phyloP scores from a whole-genome alignment of 2,888 invertebrate species.

The Muscina levida region DNA sequence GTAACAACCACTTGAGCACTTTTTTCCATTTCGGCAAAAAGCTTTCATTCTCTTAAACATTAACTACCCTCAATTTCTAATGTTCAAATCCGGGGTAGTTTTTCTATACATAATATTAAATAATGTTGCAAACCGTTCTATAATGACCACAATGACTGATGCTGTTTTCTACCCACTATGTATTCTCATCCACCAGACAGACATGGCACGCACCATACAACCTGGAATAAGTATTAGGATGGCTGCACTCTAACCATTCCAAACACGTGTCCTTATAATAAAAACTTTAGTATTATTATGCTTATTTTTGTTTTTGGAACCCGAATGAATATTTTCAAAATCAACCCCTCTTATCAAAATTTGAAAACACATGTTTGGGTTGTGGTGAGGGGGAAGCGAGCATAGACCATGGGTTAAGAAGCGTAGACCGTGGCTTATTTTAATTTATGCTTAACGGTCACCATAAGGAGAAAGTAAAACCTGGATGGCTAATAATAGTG shows the following conservation, averaged over 20 bases:
- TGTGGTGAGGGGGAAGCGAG: no score
- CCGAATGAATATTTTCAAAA: not conserved
- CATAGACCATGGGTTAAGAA: slow-evolving; percentile 12
- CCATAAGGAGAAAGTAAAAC: not conserved
- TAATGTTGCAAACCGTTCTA: not conserved
- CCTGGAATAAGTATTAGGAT: not conserved
- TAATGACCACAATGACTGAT: not conserved
- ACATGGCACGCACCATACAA: not conserved
- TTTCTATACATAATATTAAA: no score
- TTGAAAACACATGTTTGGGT: slow-evolving; percentile 9
- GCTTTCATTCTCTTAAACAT: not conserved
- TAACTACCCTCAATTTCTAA: no score
- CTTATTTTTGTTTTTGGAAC: not conserved
- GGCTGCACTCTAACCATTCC: not conserved
- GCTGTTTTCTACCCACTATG: not conserved
- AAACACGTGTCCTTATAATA: not conserved
- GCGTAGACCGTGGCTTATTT: slow-evolving; percentile 2
- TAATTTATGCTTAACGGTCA: slow-evolving; percentile 5
- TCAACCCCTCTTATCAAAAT: slow-evolving; percentile 1
- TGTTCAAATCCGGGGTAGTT: not conserved
- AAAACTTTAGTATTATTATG: not conserved
- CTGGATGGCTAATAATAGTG: not conserved
- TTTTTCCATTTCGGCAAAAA: not conserved
- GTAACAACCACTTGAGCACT: no score
- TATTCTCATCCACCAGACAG: not conserved